Evolutionary conservation across 1,140 invertebrate species (phyloP).

Genomic region (Anastrepha obliqua): DNA sequence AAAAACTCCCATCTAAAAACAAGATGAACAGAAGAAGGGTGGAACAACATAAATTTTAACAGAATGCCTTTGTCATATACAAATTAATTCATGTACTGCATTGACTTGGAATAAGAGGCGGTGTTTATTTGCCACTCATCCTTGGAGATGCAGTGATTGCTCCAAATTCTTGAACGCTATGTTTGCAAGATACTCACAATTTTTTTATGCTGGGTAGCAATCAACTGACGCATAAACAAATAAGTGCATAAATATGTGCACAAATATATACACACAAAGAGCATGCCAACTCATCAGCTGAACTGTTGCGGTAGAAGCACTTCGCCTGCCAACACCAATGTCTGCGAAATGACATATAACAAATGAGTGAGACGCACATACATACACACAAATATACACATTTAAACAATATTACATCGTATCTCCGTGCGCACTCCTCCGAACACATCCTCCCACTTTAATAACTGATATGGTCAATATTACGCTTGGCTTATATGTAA

Average conservation of each 20-base stretch:
- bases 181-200: no score
- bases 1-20: no score
- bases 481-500: background rate
- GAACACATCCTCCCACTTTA: background rate
- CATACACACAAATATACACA: background rate
- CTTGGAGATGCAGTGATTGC: no score
- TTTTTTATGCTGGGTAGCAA: background rate
- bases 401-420: background rate
- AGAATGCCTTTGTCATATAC: no score
- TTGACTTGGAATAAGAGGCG: no score
- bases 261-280: background rate
- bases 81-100: no score
- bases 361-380: conserved; percentile 20
- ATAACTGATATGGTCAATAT: background rate
- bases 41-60: no score
- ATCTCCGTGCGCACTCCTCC: background rate
- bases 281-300: background rate
- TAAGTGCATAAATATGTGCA: background rate
- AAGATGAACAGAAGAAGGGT: no score
- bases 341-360: conserved; percentile 28
- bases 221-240: background rate
- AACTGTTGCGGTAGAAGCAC: background rate
- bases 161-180: no score
- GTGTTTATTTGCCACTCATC: no score
- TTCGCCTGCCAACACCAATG: conserved; percentile 39